These are phyloP conservation scores for Mustela lutreola DNA, from an alignment of 2,113 vertebrate genomes.

Conservation along the genomic window DNA sequence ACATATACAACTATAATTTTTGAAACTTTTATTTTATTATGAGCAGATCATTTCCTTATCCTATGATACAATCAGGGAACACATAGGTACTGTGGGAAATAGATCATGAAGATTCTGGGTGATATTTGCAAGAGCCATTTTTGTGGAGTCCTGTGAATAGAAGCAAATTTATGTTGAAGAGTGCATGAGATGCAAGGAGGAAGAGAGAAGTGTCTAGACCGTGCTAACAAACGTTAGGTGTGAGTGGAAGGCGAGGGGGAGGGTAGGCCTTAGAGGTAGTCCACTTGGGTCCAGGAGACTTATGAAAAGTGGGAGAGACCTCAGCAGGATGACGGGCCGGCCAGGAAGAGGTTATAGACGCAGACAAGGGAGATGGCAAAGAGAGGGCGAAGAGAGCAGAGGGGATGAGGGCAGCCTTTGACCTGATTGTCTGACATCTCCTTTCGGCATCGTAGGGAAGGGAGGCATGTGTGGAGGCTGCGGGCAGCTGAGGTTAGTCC, in stretches of 20 bases:
- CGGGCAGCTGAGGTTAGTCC: background rate
- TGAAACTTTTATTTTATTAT: background rate
- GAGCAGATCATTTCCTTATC: background rate
- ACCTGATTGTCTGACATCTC: background rate
- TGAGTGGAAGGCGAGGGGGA: background rate
- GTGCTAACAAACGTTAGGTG: background rate
- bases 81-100: background rate
- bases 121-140: background rate
- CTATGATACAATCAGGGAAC: background rate
- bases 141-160: background rate
- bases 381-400: background rate
- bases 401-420: background rate
- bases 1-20: background rate
- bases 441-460: background rate
- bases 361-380: background rate
- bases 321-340: background rate
- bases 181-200: background rate
- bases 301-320: background rate
- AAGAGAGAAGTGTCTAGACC: background rate
- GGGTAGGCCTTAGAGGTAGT: no score
- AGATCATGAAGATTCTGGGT: background rate
- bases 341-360: background rate
- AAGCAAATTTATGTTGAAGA: background rate
- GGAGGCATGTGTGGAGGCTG: background rate
- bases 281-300: no score